phyloP scores from a whole-genome alignment of 2,888 invertebrate genomes.

The Agrochola lychnidis region DNA sequence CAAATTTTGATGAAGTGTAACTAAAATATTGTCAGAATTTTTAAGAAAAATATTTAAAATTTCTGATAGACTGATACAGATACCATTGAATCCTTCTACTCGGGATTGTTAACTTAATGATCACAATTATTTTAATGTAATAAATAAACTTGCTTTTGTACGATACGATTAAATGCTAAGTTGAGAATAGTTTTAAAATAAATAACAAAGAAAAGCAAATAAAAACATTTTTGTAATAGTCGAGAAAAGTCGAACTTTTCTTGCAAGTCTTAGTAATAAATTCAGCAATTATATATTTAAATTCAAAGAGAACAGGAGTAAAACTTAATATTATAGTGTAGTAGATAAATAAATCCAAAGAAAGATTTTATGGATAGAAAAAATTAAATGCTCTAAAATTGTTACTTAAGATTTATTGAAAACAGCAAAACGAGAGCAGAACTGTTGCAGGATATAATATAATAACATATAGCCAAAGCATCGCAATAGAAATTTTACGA shows the following conservation, averaged over 20 bases:
- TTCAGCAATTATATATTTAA: conserved; percentile 12
- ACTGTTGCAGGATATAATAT: conserved; percentile 60
- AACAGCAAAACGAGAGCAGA: conserved; percentile 51
- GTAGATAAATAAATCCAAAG: conserved; percentile 64
- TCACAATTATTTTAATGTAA: conserved; percentile 42
- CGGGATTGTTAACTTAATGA: conserved; percentile 19
- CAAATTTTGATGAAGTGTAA: conserved; percentile 50
- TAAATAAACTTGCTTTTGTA: conserved; percentile 39
- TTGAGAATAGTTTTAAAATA: conserved; percentile 27
- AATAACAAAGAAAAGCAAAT: conserved; percentile 35
- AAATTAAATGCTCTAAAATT: conserved; percentile 56
- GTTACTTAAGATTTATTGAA: conserved; percentile 60
- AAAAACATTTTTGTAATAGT: not conserved
- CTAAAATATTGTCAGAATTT: conserved; percentile 46
- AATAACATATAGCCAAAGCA: conserved; percentile 73
- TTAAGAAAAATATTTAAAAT: conserved; percentile 21
- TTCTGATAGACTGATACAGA: conserved; percentile 64
- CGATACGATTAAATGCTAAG: conserved; percentile 11
- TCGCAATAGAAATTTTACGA: conserved; percentile 74
- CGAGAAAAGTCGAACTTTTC: conserved; percentile 8
- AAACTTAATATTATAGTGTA: conserved; percentile 48
- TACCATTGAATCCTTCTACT: conserved; percentile 58
- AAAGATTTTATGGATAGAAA: conserved; percentile 54
- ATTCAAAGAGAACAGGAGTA: conserved; percentile 49
- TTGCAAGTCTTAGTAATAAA: conserved; percentile 36